A percentile compares a stretch with the other conserved stretches of the same genome.
Evolutionary conservation across 2,113 vertebrate species (phyloP).

Genomic region (Elaphurus davidianus): DNA sequence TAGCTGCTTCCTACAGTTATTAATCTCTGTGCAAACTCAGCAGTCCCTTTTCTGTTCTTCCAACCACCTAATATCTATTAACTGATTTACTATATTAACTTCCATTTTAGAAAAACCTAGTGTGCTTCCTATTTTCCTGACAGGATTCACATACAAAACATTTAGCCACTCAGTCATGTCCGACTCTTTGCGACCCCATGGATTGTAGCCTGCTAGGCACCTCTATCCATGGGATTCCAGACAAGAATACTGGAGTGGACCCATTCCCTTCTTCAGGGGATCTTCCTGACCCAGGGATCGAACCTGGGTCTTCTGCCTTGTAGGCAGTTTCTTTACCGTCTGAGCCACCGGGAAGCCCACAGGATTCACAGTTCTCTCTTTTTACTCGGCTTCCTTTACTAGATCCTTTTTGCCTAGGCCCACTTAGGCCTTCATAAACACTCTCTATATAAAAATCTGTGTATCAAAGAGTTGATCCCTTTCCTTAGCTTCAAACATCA

Average conservation of each 20-base stretch:
- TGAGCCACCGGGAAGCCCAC: neutral
- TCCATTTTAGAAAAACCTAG: neutral
- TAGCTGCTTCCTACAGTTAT: neutral
- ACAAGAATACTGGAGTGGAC: neutral
- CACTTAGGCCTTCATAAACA: neutral
- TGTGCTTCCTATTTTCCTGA: neutral
- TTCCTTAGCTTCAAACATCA: neutral
- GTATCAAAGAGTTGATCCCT: neutral
- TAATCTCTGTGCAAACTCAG: neutral
- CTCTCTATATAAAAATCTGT: neutral
- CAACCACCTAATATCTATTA: neutral
- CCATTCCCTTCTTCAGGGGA: neutral
- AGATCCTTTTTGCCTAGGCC: neutral
- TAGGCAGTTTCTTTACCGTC: neutral
- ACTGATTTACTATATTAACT: neutral
- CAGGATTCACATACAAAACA: neutral
- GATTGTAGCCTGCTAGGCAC: neutral
- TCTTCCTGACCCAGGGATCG: neutral
- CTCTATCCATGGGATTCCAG: neutral
- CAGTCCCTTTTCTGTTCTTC: neutral
- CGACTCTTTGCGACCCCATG: accelerated
- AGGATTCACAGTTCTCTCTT: neutral
- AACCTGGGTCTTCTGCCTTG: neutral
- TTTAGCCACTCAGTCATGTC: neutral
- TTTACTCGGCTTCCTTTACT: neutral